A percentile compares a stretch with the other conserved stretches of the same genome.
Conservation (phyloP, 2,888 invertebrate genomes). For the Lithophane socia region DNA sequence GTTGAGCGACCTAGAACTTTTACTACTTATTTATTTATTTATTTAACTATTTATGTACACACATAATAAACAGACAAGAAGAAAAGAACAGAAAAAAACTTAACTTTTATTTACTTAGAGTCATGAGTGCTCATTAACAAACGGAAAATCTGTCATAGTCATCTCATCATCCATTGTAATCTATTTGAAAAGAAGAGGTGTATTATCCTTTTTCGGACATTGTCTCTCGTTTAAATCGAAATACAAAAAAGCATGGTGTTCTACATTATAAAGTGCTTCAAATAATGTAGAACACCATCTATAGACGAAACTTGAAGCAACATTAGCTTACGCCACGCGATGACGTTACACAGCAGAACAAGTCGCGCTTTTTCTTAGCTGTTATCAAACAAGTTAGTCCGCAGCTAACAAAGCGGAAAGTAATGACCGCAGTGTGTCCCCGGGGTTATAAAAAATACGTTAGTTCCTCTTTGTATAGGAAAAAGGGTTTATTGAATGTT, state of each 20-base stretch:
- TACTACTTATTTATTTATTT: too few species aligned
- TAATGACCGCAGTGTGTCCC: slow-evolving; percentile 59
- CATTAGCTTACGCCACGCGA: slow-evolving; percentile 11
- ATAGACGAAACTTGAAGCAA: too few species aligned
- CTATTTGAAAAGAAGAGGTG: not conserved
- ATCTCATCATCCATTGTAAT: not conserved
- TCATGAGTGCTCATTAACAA: too few species aligned
- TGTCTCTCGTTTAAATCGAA: too few species aligned
- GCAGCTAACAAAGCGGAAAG: slow-evolving; percentile 62
- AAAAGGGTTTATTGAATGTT: slow-evolving; percentile 55
- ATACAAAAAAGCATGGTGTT: not conserved
- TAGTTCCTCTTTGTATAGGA: slow-evolving; percentile 57
- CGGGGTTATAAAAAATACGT: slow-evolving; percentile 62
- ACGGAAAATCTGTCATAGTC: not conserved
- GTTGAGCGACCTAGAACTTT: not conserved
- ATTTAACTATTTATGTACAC: too few species aligned
- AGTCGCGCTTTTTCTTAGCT: slow-evolving; percentile 19
- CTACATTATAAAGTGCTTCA: not conserved
- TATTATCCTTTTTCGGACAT: not conserved
- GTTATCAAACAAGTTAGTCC: slow-evolving; percentile 57
- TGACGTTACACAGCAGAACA: slow-evolving; percentile 25
- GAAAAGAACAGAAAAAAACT: too few species aligned
- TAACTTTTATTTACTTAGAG: not conserved
- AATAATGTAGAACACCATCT: not conserved
- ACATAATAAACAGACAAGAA: too few species aligned